Evolutionary conservation across 2,113 vertebrate species (phyloP).

Genomic region (Daphoenositta chrysoptera): DNA sequence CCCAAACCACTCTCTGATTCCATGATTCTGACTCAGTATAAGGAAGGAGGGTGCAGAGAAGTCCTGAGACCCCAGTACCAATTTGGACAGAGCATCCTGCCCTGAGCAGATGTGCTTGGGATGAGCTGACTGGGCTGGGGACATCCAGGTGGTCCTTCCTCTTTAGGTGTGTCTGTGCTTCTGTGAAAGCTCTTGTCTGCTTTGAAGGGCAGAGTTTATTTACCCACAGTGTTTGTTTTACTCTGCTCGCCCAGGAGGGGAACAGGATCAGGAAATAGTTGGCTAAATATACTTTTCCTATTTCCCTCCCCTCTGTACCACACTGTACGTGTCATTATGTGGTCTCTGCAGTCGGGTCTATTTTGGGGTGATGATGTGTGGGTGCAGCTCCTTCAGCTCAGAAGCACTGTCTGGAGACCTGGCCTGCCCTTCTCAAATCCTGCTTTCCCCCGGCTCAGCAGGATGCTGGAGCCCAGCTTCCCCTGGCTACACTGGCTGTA

Average conservation of each 20-base stretch:
- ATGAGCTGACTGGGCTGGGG: background rate
- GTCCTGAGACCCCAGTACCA: background rate
- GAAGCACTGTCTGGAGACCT: background rate
- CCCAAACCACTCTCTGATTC: background rate
- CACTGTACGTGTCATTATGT: background rate
- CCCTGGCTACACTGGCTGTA: background rate
- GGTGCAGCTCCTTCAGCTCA: background rate
- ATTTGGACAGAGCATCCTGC: background rate
- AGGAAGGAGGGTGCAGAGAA: background rate
- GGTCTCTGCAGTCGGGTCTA: background rate
- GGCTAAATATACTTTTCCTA: background rate
- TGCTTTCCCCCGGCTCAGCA: background rate
- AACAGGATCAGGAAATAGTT: background rate
- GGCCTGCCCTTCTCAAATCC: background rate
- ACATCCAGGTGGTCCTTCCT: background rate
- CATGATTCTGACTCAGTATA: background rate
- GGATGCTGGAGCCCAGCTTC: background rate
- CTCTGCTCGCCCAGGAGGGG: background rate
- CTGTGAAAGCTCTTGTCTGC: background rate
- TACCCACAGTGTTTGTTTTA: background rate
- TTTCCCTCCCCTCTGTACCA: background rate
- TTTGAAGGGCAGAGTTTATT: background rate
- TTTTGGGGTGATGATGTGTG: background rate
- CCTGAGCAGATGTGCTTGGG: background rate
- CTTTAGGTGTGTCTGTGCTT: background rate